Percentiles rank a stretch among this genome's conserved stretches.
Conservation (phyloP, 2,888 invertebrate species). For the Lordiphosa andalusiaca region DNA sequence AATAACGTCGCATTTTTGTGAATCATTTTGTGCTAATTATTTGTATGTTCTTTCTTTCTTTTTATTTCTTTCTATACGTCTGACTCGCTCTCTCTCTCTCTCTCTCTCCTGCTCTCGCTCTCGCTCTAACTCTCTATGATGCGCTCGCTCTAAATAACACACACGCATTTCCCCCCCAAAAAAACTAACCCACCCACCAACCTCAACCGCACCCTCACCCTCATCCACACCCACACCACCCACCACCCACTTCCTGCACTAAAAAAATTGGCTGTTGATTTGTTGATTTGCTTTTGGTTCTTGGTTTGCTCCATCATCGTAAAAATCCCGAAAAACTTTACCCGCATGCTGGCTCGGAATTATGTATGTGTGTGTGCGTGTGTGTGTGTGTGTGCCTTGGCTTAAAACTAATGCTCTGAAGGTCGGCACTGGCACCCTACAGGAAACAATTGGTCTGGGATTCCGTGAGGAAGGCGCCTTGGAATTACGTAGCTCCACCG, state of each 20-base stretch:
- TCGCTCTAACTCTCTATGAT: slow-evolving; percentile 30
- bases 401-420: slow-evolving; percentile 77
- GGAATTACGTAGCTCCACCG: slow-evolving; percentile 92
- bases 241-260: slow-evolving; percentile 29
- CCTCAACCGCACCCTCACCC: slow-evolving; percentile 34
- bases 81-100: slow-evolving; percentile 22
- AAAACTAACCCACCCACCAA: slow-evolving; percentile 5
- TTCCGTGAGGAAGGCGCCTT: slow-evolving; percentile 90
- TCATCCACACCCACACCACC: no score
- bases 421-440: slow-evolving; percentile 82
- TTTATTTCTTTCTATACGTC: slow-evolving; percentile 19
- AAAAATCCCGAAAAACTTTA: neutral
- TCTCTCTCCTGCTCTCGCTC: slow-evolving; percentile 23
- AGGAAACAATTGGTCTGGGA: slow-evolving; percentile 82
- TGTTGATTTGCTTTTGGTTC: slow-evolving; percentile 43
- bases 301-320: slow-evolving; percentile 19
- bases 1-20: slow-evolving; percentile 27
- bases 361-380: slow-evolving; percentile 25
- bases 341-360: slow-evolving; percentile 18
- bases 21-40: slow-evolving; percentile 54
- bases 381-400: slow-evolving; percentile 42
- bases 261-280: slow-evolving; percentile 60
- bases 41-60: slow-evolving; percentile 48
- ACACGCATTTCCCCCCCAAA: slow-evolving; percentile 24
- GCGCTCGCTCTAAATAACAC: slow-evolving; percentile 31